Percentiles rank a stretch among this genome's conserved stretches.
Evolutionary conservation across 2,888 invertebrate species (phyloP).

Genomic region (Caradrina clavipalpis): DNA sequence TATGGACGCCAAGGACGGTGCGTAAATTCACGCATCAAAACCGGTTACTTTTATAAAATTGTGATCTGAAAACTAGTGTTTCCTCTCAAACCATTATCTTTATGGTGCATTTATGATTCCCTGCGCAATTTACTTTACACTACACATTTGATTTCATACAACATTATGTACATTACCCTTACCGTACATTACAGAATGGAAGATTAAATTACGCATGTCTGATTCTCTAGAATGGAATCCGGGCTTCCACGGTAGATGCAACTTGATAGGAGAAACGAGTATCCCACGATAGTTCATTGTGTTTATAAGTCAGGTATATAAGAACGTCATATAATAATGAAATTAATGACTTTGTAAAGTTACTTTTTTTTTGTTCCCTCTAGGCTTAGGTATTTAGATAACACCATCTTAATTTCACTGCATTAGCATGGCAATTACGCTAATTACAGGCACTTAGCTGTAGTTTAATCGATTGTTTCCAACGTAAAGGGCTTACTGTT

Average conservation of each 20-base stretch:
- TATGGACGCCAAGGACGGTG: not conserved
- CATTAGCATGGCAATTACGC: conserved; percentile 39
- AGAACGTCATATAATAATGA: conserved; percentile 43
- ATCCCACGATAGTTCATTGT: conserved; percentile 69
- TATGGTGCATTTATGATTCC: conserved; percentile 22
- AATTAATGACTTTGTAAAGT: conserved; percentile 17
- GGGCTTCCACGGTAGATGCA: conserved; percentile 58
- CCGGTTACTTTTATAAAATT: not conserved
- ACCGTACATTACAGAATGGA: conserved; percentile 50
- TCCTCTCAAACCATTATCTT: not conserved
- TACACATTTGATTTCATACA: conserved; percentile 56
- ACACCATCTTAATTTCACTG: not conserved
- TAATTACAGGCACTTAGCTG: conserved; percentile 45
- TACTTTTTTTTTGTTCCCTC: conserved; percentile 9
- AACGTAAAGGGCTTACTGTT: conserved; percentile 26
- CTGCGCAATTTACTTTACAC: conserved; percentile 49
- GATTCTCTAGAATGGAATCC: conserved; percentile 63
- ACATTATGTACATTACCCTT: conserved; percentile 58
- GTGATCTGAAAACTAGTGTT: not conserved
- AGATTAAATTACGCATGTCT: conserved; percentile 67
- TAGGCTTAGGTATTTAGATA: conserved; percentile 16
- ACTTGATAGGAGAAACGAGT: conserved; percentile 65
- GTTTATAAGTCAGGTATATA: conserved; percentile 45
- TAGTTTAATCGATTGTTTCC: conserved; percentile 21
- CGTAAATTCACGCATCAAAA: not conserved